A percentile compares a stretch with the other conserved stretches of the same genome.
These are phyloP conservation scores for Tinea trinotella DNA, from an alignment of 2,888 invertebrate genomes.

Conservation along the genomic window DNA sequence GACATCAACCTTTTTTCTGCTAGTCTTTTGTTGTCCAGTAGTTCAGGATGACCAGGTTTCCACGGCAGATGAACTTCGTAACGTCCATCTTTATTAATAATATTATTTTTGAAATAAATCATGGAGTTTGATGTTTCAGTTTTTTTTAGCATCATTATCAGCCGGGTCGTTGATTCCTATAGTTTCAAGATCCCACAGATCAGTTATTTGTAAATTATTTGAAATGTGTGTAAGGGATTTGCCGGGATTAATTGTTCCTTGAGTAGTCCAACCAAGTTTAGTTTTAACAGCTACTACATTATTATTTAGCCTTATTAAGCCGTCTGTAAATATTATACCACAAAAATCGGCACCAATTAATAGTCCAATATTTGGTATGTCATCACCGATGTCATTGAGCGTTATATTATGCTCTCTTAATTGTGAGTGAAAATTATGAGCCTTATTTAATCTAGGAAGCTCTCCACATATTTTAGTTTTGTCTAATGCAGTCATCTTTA, in stretches of 20 bases:
- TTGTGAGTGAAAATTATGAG: not conserved
- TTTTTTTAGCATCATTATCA: too few species aligned
- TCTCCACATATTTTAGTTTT: not conserved
- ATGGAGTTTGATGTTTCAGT: too few species aligned
- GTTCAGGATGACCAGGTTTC: too few species aligned
- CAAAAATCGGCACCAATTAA: slow-evolving; percentile 2
- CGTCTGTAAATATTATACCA: not conserved
- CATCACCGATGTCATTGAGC: not conserved
- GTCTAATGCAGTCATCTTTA: not conserved
- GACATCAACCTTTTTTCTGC: too few species aligned
- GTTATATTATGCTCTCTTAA: not conserved
- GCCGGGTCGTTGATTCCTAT: too few species aligned
- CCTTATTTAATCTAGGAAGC: not conserved
- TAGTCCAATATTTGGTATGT: not conserved
- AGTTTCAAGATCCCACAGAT: slow-evolving; percentile 3
- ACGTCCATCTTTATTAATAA: too few species aligned
- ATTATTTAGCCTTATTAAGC: not conserved
- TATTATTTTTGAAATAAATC: not conserved
- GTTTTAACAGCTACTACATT: slow-evolving; percentile 1
- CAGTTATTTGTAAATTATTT: not conserved
- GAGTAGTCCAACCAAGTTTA: slow-evolving; percentile 13
- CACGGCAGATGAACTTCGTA: not conserved
- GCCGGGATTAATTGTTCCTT: not conserved
- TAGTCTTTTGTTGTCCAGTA: too few species aligned
- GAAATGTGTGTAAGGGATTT: too few species aligned